Evolutionary conservation across 2,888 invertebrate species (phyloP).

Genomic region (Brachypterus glaber): DNA sequence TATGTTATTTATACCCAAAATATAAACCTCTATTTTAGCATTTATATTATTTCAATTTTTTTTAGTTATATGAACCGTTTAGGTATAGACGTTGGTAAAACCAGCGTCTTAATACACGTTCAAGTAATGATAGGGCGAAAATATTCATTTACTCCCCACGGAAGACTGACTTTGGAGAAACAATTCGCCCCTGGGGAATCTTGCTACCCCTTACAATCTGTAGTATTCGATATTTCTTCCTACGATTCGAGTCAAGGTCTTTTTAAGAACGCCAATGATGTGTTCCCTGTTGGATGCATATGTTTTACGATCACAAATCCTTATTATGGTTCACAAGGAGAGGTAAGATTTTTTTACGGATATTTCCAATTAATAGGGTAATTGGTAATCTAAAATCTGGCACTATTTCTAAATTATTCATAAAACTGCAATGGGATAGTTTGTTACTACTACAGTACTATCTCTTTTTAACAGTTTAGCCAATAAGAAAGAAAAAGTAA

Average conservation of each 20-base stretch:
- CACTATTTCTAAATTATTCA: too few species aligned
- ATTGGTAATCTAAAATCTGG: too few species aligned
- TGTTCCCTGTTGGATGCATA: conserved; percentile 56
- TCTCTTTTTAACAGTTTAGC: too few species aligned
- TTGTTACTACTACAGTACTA: too few species aligned
- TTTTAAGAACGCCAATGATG: conserved; percentile 44
- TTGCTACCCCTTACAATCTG: conserved; percentile 61
- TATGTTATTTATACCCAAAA: not conserved
- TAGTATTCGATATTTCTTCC: conserved; percentile 47
- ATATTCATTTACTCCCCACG: conserved; percentile 50
- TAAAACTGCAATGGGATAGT: too few species aligned
- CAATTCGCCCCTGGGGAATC: conserved; percentile 57
- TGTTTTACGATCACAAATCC: conserved; percentile 69
- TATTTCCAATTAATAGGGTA: too few species aligned
- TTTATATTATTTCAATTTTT: conserved; percentile 21
- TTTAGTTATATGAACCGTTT: conserved; percentile 58
- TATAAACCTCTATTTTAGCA: conserved; percentile 19
- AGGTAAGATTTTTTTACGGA: too few species aligned
- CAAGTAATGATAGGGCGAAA: conserved; percentile 61
- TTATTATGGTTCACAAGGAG: conserved; percentile 72
- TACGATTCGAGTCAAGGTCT: conserved; percentile 37
- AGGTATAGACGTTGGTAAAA: conserved; percentile 68
- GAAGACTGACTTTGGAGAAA: conserved; percentile 57
- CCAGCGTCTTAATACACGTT: conserved; percentile 59
- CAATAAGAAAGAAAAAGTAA: too few species aligned